Evolutionary conservation across 2,113 vertebrate genomes (phyloP).

Genomic region (Gasterosteus nipponicus): DNA sequence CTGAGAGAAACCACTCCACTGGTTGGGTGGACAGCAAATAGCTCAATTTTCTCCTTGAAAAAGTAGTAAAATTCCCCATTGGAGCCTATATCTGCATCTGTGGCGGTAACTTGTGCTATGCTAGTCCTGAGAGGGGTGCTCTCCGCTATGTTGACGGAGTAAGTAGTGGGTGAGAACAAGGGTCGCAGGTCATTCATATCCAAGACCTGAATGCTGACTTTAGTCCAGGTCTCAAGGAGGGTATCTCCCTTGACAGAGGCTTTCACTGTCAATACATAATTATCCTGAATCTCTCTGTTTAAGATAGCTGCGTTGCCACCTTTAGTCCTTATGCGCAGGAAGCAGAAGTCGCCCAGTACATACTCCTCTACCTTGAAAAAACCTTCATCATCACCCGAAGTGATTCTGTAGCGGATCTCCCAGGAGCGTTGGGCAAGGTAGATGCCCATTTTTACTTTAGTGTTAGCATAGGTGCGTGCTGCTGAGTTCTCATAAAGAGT

Average conservation of each 20-base stretch:
- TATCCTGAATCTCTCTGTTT: conserved; percentile 97
- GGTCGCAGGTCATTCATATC: conserved; percentile 99
- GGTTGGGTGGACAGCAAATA: conserved; percentile 95
- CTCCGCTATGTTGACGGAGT: conserved; percentile 94
- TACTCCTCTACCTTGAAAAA: conserved; percentile 98
- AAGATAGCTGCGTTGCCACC: conserved; percentile 97
- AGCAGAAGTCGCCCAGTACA: conserved; percentile 96
- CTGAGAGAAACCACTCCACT: conserved; percentile 95
- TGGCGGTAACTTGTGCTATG: conserved; percentile 97
- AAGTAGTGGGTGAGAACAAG: conserved; percentile 97
- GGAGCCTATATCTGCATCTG: conserved; percentile 96
- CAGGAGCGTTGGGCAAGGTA: conserved; percentile 87
- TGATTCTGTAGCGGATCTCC: conserved; percentile 96
- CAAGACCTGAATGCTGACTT: conserved; percentile 94
- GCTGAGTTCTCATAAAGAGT: conserved; percentile 96
- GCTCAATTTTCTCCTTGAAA: conserved; percentile 93
- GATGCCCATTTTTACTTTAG: conserved; percentile 94
- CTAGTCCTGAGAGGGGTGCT: conserved; percentile 96
- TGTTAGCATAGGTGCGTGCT: conserved; percentile 94
- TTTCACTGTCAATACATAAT: conserved; percentile 94
- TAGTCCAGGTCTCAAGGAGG: conserved; percentile 94
- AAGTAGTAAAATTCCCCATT: conserved; percentile 99
- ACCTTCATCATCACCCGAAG: conserved; percentile 96
- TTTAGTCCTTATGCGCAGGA: conserved; percentile 96
- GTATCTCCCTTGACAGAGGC: conserved; percentile 91